Evolutionary conservation across 2,888 invertebrate species (phyloP).

Genomic region (Microchrysa polita): DNA sequence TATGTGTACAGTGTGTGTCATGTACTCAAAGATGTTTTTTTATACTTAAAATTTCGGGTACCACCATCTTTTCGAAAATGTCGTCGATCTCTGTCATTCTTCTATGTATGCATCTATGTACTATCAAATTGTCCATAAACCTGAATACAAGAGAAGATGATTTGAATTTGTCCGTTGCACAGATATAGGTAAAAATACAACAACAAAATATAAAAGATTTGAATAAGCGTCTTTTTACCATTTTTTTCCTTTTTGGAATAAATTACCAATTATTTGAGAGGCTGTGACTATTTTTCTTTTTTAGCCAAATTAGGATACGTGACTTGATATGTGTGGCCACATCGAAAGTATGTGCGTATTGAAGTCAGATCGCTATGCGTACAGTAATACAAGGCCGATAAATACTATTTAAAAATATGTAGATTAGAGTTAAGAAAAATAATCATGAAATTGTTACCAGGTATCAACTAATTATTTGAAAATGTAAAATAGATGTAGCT

Average conservation of each 20-base stretch:
- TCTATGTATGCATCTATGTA: not conserved
- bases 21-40: slow-evolving; percentile 9
- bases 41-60: not conserved
- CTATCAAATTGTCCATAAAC: not conserved
- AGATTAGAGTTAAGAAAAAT: no score
- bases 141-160: not conserved
- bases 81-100: slow-evolving; percentile 16
- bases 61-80: slow-evolving; percentile 1
- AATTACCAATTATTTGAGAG: slow-evolving; percentile 58
- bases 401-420: no score
- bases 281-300: slow-evolving; percentile 50
- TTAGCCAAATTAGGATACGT: slow-evolving; percentile 42
- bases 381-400: not conserved
- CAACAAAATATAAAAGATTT: not conserved
- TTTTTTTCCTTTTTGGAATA: slow-evolving; percentile 55
- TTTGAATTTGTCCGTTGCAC: slow-evolving; percentile 20
- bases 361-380: not conserved
- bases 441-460: no score
- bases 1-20: slow-evolving; percentile 11
- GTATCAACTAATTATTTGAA: no score
- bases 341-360: not conserved
- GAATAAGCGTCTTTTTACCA: not conserved
- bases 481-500: no score
- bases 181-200: slow-evolving; percentile 4
- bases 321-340: not conserved